Evolutionary conservation across 2,797 vertebrate species (phyloP), one percentile per base, ranked within the genome.

Genomic region (Lagorchestes hirsutus): DNA sequence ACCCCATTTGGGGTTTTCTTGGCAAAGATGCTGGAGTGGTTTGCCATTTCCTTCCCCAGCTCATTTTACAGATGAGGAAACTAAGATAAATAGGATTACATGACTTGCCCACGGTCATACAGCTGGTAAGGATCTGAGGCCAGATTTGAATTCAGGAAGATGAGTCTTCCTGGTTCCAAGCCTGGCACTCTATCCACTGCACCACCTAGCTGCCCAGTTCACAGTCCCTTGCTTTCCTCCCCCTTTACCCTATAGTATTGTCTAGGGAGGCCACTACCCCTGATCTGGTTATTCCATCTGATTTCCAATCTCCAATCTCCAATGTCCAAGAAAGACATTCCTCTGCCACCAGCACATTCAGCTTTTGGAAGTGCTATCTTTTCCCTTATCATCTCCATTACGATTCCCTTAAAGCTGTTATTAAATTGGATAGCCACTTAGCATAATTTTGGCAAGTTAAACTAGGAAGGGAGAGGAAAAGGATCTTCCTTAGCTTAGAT

Each of bases 51-150:
- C 93, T 96, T 54, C 3, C 91, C 92, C 40, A 93, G 90, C 62
- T 50, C 4, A 90, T 92, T 97, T 92, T 92, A 50, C 28, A 91
- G 55, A 95, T 93, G 92, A 58, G 55, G 94, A 58, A 90, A 96
- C 93, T 93, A 56, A 90, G 59, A 54, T n/a, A 94, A 82, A 92
- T 87, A 93, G 82, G 55, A 54, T 92, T 92, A 91, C 93, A 34
- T 91, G 40, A 62, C 91, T 92, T 94, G 46, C 54, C 91, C 46
- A 93, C 90, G 87, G 55, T 56, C 94, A 93, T 14, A 93, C 6
- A 94, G 56, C 62, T 58, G 90, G 18, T 54, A 57, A 90, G 90
- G 58, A 67, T 57, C 74, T 67, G 14, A 40, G 62, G 62, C 16
- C 34, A n/a, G 62, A 62, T 62, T 62, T 67, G 62, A 67, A 58